Conservation (phyloP, 2,113 vertebrate genomes). For the Hepsetus odoe region DNA sequence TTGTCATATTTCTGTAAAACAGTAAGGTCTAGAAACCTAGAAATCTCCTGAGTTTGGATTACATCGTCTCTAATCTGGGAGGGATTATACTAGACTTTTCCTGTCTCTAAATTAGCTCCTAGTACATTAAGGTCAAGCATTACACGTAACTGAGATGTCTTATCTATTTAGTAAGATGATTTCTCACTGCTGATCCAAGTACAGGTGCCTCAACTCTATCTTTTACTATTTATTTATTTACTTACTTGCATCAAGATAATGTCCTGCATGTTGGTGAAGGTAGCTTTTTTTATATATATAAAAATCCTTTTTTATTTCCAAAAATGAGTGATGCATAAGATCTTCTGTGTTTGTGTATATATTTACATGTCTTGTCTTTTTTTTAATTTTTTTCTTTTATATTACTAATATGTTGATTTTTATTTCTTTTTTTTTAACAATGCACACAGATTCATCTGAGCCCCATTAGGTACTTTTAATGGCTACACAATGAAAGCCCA, state of each 20-base stretch:
- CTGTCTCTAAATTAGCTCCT: constrained; percentile 29
- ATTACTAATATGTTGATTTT: not conserved
- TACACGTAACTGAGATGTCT: not conserved
- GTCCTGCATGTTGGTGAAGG: too few species aligned
- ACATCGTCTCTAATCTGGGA: constrained; percentile 30
- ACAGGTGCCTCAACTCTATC: too few species aligned
- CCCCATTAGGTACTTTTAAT: constrained; percentile 68
- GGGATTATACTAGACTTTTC: constrained; percentile 25
- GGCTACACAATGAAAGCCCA: constrained; percentile 95
- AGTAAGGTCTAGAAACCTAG: not conserved
- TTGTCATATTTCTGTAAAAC: not conserved
- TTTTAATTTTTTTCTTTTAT: not conserved
- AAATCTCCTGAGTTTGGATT: not conserved
- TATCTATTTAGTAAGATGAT: not conserved
- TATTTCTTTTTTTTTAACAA: not conserved
- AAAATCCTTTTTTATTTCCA: too few species aligned
- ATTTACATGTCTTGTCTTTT: not conserved
- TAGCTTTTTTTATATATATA: too few species aligned
- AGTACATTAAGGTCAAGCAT: not conserved
- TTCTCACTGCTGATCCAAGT: not conserved
- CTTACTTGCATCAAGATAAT: too few species aligned
- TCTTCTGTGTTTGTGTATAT: too few species aligned
- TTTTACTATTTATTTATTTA: too few species aligned
- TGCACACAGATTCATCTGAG: constrained; percentile 26
- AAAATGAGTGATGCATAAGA: too few species aligned